A percentile compares a stretch with the other conserved stretches of the same genome.
phyloP scores from a whole-genome alignment of 2,888 invertebrate species.

The Nesidiocoris tenuis region DNA sequence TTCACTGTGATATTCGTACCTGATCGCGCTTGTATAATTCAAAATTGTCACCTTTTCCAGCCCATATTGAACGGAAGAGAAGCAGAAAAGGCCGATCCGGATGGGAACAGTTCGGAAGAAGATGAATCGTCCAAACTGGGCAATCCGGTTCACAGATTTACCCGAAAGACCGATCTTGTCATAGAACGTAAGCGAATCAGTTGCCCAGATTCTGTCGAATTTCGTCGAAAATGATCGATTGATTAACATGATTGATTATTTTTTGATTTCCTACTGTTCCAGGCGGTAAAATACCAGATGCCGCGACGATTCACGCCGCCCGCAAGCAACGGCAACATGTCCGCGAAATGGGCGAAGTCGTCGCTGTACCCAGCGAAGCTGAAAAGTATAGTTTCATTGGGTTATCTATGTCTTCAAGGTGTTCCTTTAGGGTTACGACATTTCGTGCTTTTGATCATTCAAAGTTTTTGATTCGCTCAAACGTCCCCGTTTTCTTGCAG shows the following conservation, averaged over 20 bases:
- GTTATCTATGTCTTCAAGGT: too few relatives aligned
- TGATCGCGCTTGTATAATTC: neutral
- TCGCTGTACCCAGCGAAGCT: conserved; percentile 58
- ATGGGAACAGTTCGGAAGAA: conserved; percentile 68
- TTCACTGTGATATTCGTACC: neutral
- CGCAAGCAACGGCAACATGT: conserved; percentile 92
- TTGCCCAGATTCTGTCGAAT: too few relatives aligned
- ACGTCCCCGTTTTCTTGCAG: too few relatives aligned
- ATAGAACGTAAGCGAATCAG: conserved; percentile 63
- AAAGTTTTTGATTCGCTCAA: too few relatives aligned
- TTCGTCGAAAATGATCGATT: too few relatives aligned
- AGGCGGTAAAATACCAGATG: conserved; percentile 89
- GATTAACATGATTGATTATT: too few relatives aligned
- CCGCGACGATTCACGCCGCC: conserved; percentile 95
- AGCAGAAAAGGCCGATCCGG: conserved; percentile 74
- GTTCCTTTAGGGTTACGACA: too few relatives aligned
- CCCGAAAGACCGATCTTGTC: conserved; percentile 66
- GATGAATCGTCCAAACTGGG: conserved; percentile 59
- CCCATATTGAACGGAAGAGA: conserved; percentile 76
- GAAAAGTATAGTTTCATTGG: too few relatives aligned
- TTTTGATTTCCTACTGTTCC: conserved; percentile 28
- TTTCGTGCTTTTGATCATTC: too few relatives aligned
- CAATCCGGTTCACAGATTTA: conserved; percentile 61
- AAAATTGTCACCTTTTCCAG: too few relatives aligned
- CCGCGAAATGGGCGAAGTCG: conserved; percentile 71